phyloP scores from a whole-genome alignment of 1,140 invertebrate species.

The Pararge aegeria region DNA sequence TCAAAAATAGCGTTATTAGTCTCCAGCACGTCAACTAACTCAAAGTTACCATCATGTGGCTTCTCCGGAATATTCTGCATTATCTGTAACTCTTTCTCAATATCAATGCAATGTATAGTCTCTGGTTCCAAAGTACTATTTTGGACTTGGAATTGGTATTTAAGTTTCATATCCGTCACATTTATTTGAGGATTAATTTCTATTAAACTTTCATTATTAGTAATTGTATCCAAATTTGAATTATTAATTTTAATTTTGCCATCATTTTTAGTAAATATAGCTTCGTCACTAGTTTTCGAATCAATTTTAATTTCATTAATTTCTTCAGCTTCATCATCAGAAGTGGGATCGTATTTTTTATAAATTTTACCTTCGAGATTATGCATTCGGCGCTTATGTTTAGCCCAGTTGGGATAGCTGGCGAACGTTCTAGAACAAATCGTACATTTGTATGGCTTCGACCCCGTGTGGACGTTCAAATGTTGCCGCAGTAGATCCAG shows the following conservation, averaged over 20 bases:
- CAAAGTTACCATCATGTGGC: slow-evolving; percentile 7
- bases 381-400: slow-evolving; percentile 57
- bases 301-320: too few species aligned
- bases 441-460: slow-evolving; percentile 50
- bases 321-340: too few species aligned
- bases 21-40: slow-evolving; percentile 24
- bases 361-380: slow-evolving; percentile 38
- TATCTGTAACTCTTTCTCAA: slow-evolving; percentile 40
- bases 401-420: slow-evolving; percentile 51
- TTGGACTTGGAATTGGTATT: slow-evolving; percentile 26
- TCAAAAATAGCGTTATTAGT: slow-evolving; percentile 15
- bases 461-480: slow-evolving; percentile 53
- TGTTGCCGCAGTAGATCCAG: slow-evolving; percentile 46
- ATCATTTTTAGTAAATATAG: too few species aligned
- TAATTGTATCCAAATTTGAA: too few species aligned
- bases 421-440: slow-evolving; percentile 58
- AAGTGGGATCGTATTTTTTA: slow-evolving; percentile 18
- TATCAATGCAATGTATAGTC: slow-evolving; percentile 34
- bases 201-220: background rate
- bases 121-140: slow-evolving; percentile 36
- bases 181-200: background rate
- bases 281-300: slow-evolving; percentile 3
- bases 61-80: slow-evolving; percentile 27
- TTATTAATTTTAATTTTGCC: too few species aligned
- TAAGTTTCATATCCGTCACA: background rate